Conservation (phyloP, 1,140 invertebrate genomes). For the Zelostemma sp. region DNA sequence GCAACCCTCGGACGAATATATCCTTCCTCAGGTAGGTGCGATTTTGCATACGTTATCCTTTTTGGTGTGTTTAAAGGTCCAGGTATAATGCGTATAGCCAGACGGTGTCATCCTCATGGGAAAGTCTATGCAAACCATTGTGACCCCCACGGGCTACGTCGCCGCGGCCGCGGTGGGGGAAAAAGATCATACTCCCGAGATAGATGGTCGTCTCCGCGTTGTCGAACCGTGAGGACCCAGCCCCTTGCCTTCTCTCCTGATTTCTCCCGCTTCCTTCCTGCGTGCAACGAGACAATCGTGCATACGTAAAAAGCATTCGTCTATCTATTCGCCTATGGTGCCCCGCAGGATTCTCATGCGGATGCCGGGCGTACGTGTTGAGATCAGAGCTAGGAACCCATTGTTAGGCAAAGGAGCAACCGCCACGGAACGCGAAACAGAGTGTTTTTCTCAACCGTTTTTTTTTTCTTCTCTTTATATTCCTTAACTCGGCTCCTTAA, state of each 20-base stretch:
- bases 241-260: constrained; percentile 17
- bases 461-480: constrained; percentile 17
- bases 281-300: constrained; percentile 42
- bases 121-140: constrained; percentile 70
- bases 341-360: constrained; percentile 39
- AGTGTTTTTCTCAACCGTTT: constrained; percentile 39
- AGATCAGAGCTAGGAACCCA: constrained; percentile 15
- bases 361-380: constrained; percentile 4
- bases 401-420: constrained; percentile 46
- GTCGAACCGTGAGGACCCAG: constrained; percentile 25
- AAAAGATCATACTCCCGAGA: constrained; percentile 61
- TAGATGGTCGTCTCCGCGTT: constrained; percentile 51
- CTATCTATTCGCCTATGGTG: constrained; percentile 27
- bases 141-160: constrained; percentile 55
- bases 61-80: constrained; percentile 55
- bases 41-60: constrained; percentile 68
- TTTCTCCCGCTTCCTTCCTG: constrained; percentile 36
- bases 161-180: constrained; percentile 23
- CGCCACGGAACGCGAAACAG: constrained; percentile 35
- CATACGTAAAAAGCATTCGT: constrained; percentile 46
- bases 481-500: constrained; percentile 7
- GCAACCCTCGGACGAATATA: constrained; percentile 55
- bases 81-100: constrained; percentile 53
- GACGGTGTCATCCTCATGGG: constrained; percentile 69
- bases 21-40: constrained; percentile 62